A percentile compares a stretch with the other conserved stretches of the same genome.
These are phyloP conservation scores for Coturnix japonica DNA, from an alignment of 2,113 vertebrate species.

Conservation along the genomic window DNA sequence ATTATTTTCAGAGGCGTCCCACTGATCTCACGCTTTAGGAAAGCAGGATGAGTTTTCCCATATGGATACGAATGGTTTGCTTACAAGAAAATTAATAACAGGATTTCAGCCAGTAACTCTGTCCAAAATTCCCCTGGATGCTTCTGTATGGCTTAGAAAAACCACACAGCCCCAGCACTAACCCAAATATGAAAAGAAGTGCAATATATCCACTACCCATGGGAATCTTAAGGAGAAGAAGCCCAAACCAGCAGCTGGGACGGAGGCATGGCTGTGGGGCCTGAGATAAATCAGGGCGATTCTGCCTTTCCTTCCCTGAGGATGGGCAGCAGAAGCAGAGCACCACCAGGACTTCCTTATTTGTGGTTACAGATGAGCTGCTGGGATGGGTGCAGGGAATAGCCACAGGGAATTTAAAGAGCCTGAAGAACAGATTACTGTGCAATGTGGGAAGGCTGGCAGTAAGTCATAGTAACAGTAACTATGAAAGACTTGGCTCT, in stretches of 20 bases:
- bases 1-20: background rate
- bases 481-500: conserved; percentile 62
- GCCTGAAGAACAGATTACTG: conserved; percentile 48
- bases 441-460: conserved; percentile 57
- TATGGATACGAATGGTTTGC: background rate
- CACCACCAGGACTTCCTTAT: background rate
- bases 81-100: background rate
- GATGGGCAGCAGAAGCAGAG: background rate
- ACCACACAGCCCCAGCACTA: background rate
- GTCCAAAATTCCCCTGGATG: background rate
- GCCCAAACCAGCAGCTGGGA: conserved; percentile 30
- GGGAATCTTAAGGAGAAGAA: conserved; percentile 10
- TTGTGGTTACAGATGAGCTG: background rate
- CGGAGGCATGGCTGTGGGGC: background rate
- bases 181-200: background rate
- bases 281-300: background rate
- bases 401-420: background rate
- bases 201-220: background rate
- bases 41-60: background rate
- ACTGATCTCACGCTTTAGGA: background rate
- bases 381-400: background rate
- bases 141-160: background rate
- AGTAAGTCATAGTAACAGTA: conserved; percentile 64
- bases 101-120: background rate
- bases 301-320: background rate